Percentiles rank a stretch among this genome's conserved stretches.
phyloP scores from a whole-genome alignment of 2,113 vertebrate species.

The Cochlearius cochlearius region DNA sequence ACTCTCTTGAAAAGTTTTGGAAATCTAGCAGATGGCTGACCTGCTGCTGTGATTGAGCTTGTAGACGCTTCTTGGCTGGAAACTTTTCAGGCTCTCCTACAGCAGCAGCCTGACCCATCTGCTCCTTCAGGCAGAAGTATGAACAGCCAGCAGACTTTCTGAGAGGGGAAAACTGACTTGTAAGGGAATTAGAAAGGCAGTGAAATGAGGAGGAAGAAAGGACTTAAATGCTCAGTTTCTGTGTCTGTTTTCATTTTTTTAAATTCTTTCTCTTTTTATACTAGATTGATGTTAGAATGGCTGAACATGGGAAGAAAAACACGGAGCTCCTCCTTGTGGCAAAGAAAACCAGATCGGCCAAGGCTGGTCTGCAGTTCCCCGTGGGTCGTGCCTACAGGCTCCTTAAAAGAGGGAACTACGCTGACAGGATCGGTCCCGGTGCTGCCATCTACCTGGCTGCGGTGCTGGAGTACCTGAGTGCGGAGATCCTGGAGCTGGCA shows the following conservation, averaged over 20 bases:
- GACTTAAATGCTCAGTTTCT: neutral
- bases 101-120: neutral
- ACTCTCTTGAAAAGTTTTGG: neutral
- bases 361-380: constrained; percentile 75
- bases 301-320: constrained; percentile 64
- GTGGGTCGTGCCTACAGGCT: constrained; percentile 71
- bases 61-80: neutral
- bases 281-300: constrained; percentile 51
- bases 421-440: constrained; percentile 35
- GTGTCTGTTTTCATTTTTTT: neutral
- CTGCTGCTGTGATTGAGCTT: neutral
- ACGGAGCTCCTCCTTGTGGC: neutral
- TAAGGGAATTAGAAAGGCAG: neutral
- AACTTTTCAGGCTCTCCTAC: neutral
- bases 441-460: constrained; percentile 76
- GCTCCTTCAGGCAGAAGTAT: neutral
- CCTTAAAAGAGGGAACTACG: constrained; percentile 67
- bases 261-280: neutral
- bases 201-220: neutral
- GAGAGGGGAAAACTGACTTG: neutral
- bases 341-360: constrained; percentile 36
- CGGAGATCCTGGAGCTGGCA: constrained; percentile 79
- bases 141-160: neutral
- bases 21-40: neutral
- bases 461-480: constrained; percentile 77